Conservation (phyloP, 2,113 vertebrate species). For the Mohoua ochrocephala region DNA sequence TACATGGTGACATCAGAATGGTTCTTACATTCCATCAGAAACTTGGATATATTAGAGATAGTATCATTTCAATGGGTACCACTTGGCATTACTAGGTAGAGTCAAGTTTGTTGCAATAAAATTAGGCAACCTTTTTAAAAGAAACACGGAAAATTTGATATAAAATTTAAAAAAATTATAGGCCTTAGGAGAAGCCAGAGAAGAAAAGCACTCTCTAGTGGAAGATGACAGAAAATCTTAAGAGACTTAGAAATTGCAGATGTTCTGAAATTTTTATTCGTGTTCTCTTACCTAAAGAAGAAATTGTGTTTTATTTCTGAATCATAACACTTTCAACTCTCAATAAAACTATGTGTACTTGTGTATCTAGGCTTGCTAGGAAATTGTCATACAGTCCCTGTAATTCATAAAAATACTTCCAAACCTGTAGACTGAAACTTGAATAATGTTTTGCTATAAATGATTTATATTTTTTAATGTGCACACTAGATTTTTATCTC, state of each 20-base stretch:
- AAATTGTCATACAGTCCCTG: neutral
- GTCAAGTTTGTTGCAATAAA: neutral
- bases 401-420: neutral
- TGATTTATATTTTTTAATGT: neutral
- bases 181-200: neutral
- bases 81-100: neutral
- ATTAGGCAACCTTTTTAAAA: neutral
- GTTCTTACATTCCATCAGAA: neutral
- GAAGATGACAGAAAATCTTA: neutral
- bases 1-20: neutral
- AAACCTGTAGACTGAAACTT: neutral
- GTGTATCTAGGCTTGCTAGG: neutral
- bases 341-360: neutral
- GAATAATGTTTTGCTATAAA: neutral
- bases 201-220: neutral
- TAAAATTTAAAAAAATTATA: neutral
- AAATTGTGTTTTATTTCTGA: neutral
- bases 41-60: neutral
- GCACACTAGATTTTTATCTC: neutral
- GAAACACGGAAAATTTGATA: neutral
- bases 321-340: neutral
- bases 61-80: neutral
- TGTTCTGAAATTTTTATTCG: neutral
- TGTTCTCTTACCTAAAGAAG: neutral
- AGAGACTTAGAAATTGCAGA: neutral